Conservation (phyloP, 1,140 invertebrate species). For the Anadara kagoshimensis region DNA sequence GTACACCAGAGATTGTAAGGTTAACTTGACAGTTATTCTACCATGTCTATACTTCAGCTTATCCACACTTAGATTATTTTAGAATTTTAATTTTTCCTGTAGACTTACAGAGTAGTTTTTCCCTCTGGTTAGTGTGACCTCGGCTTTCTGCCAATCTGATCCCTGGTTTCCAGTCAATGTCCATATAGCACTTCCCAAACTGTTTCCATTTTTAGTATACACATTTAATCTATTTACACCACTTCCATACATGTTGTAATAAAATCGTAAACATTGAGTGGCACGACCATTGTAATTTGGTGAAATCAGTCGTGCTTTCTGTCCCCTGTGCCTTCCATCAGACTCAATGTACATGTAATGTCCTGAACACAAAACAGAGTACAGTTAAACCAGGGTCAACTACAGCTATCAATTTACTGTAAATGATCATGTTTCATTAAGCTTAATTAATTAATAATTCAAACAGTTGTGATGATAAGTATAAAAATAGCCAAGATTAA, state of each 20-base stretch:
- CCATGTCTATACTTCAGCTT: neutral
- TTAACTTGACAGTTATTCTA: neutral
- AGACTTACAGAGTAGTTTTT: constrained; percentile 45
- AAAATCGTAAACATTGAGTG: constrained; percentile 70
- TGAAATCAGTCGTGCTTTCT: constrained; percentile 60
- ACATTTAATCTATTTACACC: constrained; percentile 57
- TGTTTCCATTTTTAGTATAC: constrained; percentile 39
- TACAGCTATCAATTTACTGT: too few species aligned
- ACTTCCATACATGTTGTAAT: constrained; percentile 66
- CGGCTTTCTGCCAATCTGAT: constrained; percentile 56
- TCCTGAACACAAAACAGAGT: constrained; percentile 42
- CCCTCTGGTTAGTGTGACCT: constrained; percentile 49
- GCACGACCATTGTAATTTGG: constrained; percentile 45
- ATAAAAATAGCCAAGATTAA: too few species aligned
- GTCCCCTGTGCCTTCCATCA: constrained; percentile 33
- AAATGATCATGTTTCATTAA: too few species aligned
- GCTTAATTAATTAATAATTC: too few species aligned
- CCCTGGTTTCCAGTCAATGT: constrained; percentile 59
- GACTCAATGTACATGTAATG: constrained; percentile 64
- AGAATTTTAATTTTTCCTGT: neutral
- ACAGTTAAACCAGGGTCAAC: too few species aligned
- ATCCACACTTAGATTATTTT: neutral
- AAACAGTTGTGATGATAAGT: too few species aligned
- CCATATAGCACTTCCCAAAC: constrained; percentile 50
- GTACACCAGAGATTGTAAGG: neutral